Base-by-base conservation (phyloP, 2,113 vertebrate genomes). In the Gobiocypris rarus region DNA sequence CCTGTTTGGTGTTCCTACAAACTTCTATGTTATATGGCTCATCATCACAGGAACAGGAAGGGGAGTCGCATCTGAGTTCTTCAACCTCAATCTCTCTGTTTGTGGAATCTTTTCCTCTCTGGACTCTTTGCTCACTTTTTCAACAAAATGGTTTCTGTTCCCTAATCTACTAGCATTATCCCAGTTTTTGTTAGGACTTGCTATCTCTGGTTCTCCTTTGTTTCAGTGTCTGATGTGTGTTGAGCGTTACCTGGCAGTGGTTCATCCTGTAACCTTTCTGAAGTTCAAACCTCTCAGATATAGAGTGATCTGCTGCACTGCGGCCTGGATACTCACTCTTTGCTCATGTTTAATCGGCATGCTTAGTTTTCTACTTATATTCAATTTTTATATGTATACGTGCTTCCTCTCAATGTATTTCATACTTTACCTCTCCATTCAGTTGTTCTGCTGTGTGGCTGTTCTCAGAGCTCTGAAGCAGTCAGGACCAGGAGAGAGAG, bases 81-180 rank as follows among this genome's bases (percentile, higher is more conserved):
- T 50, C 28, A 67, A 9, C 7, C 50, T 82, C 38, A 86, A 82
- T 59, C 79, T 86, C 10, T 34, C 34, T 76, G 2, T 82, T 75
- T 58, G 84, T 70, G 84, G 79, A 11, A 31, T 86, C 9, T 0
- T 69, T 58, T 56, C 9, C 26, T 76, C 54, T 22, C 6, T 82
- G 7, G 4, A 5, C n/a, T 59, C 7, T 54, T 28, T 65, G 14
- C 3, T 59, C 14, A 2, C 2, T 7, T 15, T 85, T 17, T 2
- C 11, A 11, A 3, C 9, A 28, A 5, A 13, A 0, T 15, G 24
- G 3, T 38, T 31, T 50, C 10, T 26, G 58, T 48, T 34, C 19
- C 10, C 10, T 24, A 14, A 38, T 43, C 19, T 71, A 43, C 22
- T 41, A 7, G 22, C 5, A 43, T 56, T 34, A 31, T 0, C 2